These are phyloP conservation scores for Cryptocheilus praepositus DNA, from an alignment of 2,888 invertebrate genomes.

Conservation along the genomic window DNA sequence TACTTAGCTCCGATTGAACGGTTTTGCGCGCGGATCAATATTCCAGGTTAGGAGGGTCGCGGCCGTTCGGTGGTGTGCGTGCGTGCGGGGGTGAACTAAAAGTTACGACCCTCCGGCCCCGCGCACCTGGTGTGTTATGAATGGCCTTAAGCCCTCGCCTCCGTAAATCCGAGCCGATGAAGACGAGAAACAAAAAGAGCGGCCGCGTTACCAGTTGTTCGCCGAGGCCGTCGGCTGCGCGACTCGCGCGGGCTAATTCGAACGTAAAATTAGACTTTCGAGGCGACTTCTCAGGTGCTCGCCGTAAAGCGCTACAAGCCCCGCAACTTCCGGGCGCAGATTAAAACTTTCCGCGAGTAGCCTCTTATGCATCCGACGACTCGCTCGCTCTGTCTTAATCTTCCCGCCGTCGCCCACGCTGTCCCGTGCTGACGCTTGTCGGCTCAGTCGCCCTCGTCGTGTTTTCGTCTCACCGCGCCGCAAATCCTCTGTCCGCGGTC, in stretches of 20 bases:
- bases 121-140: constrained; percentile 43
- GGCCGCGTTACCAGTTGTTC: too few species aligned
- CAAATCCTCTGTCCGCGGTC: constrained; percentile 10
- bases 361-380: constrained; percentile 1
- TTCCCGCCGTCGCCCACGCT: too few species aligned
- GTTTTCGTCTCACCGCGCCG: neutral
- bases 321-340: constrained; percentile 53
- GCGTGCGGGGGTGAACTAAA: neutral
- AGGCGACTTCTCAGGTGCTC: constrained; percentile 56
- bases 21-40: too few species aligned
- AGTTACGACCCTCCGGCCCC: constrained; percentile 1
- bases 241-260: constrained; percentile 30
- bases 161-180: constrained; percentile 29
- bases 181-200: constrained; percentile 25
- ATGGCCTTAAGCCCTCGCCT: constrained; percentile 28
- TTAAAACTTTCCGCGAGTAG: constrained; percentile 59
- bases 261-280: constrained; percentile 55
- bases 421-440: neutral
- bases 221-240: too few species aligned
- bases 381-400: too few species aligned
- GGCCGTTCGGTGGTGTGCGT: too few species aligned
- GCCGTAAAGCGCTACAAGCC: constrained; percentile 58
- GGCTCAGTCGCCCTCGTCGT: neutral
- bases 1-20: too few species aligned
- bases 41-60: too few species aligned